Conservation (phyloP, 2,113 vertebrate species). For the Scartelaos histophorus region DNA sequence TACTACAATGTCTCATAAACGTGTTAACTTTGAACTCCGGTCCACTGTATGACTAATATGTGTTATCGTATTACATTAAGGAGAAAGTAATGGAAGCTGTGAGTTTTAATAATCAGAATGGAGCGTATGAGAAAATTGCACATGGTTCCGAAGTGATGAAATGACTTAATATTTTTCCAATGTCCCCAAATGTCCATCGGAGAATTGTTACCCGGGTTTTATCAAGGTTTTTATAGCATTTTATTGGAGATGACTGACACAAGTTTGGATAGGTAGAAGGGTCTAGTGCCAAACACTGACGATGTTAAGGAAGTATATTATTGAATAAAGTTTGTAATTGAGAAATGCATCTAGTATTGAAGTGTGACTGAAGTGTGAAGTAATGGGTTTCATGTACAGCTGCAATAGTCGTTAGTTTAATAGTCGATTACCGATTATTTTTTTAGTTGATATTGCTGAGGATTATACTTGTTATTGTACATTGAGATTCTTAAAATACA, state of each 20-base stretch:
- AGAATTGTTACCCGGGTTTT: slow-evolving; percentile 31
- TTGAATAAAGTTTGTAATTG: neutral
- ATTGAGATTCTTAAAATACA: too few species aligned
- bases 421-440: too few species aligned
- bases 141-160: slow-evolving; percentile 28
- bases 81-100: slow-evolving; percentile 62
- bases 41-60: slow-evolving; percentile 69
- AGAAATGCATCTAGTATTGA: neutral
- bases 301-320: neutral
- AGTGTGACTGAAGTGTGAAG: neutral
- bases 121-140: slow-evolving; percentile 37
- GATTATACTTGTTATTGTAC: too few species aligned
- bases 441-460: too few species aligned
- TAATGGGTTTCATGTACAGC: too few species aligned
- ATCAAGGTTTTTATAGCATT: slow-evolving; percentile 51
- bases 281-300: slow-evolving; percentile 54
- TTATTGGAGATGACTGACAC: slow-evolving; percentile 56
- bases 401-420: too few species aligned
- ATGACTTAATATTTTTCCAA: slow-evolving; percentile 25
- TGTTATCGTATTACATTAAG: slow-evolving; percentile 66
- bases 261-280: slow-evolving; percentile 61
- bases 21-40: slow-evolving; percentile 68
- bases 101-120: slow-evolving; percentile 26
- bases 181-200: slow-evolving; percentile 20
- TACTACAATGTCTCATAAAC: slow-evolving; percentile 69